Conservation (phyloP, 2,797 vertebrate genomes). For the Chelidonichthys spinosus region DNA sequence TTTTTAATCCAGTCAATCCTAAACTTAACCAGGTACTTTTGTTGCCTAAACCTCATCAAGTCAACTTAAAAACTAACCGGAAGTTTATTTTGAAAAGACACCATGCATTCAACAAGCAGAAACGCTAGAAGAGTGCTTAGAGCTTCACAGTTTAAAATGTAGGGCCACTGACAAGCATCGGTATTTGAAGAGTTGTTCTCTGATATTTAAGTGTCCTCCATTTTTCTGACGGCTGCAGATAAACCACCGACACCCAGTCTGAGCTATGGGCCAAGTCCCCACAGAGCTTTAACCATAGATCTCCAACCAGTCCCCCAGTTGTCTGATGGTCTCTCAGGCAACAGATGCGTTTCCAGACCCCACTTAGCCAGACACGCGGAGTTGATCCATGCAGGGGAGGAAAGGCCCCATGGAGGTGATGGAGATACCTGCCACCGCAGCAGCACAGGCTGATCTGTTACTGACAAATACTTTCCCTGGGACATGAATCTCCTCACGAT, state of each 20-base stretch:
- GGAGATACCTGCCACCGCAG: conserved; percentile 77
- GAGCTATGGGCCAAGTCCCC: conserved; percentile 48
- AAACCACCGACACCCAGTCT: conserved; percentile 33
- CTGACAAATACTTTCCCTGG: conserved; percentile 78
- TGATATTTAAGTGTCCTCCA: neutral
- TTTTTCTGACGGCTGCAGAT: conserved; percentile 22
- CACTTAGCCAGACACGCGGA: conserved; percentile 68
- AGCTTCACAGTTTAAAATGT: neutral
- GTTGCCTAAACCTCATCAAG: neutral
- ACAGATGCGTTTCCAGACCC: conserved; percentile 65
- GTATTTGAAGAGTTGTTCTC: conserved; percentile 3
- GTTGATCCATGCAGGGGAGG: conserved; percentile 75
- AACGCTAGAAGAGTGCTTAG: neutral
- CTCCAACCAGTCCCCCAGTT: conserved; percentile 50
- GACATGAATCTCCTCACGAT: conserved; percentile 73
- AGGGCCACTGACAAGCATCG: neutral
- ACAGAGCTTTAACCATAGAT: conserved; percentile 57
- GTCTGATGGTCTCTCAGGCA: conserved; percentile 59
- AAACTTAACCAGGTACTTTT: neutral
- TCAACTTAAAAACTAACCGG: neutral
- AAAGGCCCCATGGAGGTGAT: conserved; percentile 73
- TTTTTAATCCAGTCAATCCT: neutral
- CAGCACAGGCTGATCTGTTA: conserved; percentile 76
- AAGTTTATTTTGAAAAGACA: neutral
- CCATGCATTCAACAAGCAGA: neutral